These are phyloP conservation scores for Pilophorus perplexus DNA, from an alignment of 2,888 invertebrate genomes.

Conservation along the genomic window DNA sequence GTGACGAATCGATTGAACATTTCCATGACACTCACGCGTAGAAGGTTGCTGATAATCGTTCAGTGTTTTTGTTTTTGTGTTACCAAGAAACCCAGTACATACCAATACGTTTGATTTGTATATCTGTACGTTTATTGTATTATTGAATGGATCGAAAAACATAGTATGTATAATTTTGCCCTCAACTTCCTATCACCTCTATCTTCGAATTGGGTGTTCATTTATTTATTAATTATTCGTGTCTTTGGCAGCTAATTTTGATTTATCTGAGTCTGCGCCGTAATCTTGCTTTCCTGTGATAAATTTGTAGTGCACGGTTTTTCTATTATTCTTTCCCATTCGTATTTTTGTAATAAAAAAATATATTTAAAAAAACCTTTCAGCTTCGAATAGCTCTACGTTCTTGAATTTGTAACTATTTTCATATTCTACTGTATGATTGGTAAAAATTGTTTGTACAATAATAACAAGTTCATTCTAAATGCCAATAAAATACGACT, in stretches of 20 bases:
- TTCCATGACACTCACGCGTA: no score
- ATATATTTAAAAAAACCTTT: conserved; percentile 18
- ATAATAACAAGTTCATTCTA: conserved; percentile 33
- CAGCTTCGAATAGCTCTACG: conserved; percentile 35
- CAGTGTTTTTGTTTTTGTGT: no score
- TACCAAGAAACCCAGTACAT: no score
- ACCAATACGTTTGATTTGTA: no score
- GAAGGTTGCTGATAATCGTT: no score
- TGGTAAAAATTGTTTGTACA: conserved; percentile 28
- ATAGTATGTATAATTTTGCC: no score
- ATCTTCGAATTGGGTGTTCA: no score
- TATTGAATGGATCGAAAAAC: no score
- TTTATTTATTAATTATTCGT: background rate
- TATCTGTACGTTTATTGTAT: no score
- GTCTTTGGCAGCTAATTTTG: no score
- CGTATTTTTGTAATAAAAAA: conserved; percentile 37
- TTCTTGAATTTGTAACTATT: conserved; percentile 37
- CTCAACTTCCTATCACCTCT: no score
- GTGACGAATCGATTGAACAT: no score
- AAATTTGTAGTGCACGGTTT: conserved; percentile 36
- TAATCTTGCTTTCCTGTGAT: conserved; percentile 41
- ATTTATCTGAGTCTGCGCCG: conserved; percentile 7
- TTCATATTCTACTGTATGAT: conserved; percentile 31
- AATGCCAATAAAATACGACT: conserved; percentile 37
- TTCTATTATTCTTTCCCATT: conserved; percentile 35